These are phyloP conservation scores for Catamblyrhynchus diadema DNA, from an alignment of 2,797 vertebrate genomes.

Conservation along the genomic window DNA sequence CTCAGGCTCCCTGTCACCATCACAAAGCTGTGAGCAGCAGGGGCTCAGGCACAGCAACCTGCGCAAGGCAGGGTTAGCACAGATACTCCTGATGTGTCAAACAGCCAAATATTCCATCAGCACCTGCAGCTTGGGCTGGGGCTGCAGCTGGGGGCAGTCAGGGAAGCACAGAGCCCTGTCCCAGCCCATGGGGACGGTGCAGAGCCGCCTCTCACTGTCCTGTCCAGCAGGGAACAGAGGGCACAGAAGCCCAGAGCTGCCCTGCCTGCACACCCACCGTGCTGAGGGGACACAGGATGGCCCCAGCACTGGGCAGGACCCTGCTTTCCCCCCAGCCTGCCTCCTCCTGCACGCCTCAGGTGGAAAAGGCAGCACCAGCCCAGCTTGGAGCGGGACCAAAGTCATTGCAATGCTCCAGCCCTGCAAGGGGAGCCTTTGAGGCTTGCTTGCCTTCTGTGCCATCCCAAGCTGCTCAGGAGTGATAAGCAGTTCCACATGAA, in stretches of 20 bases:
- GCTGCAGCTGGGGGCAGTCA: neutral
- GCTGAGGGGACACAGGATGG: accelerated
- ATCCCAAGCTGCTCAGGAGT: conserved; percentile 25
- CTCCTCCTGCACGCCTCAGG: neutral
- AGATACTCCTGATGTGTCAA: neutral
- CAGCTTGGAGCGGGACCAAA: neutral
- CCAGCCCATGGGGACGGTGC: neutral
- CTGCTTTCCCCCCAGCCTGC: neutral
- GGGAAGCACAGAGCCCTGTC: accelerated
- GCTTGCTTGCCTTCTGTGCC: neutral
- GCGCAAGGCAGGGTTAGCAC: neutral
- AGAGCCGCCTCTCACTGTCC: neutral
- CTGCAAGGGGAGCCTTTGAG: neutral
- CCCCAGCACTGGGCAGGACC: neutral
- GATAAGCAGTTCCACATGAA: conserved; percentile 45
- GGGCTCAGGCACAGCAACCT: neutral
- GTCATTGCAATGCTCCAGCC: neutral
- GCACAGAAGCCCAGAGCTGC: neutral
- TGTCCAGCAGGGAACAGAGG: accelerated
- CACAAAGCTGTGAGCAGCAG: neutral
- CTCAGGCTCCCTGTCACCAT: neutral
- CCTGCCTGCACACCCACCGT: neutral
- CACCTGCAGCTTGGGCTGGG: neutral
- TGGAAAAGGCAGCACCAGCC: neutral
- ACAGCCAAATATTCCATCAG: neutral